Base-by-base conservation (phyloP, 1,140 invertebrate species). In the Zaprionus taronus region DNA sequence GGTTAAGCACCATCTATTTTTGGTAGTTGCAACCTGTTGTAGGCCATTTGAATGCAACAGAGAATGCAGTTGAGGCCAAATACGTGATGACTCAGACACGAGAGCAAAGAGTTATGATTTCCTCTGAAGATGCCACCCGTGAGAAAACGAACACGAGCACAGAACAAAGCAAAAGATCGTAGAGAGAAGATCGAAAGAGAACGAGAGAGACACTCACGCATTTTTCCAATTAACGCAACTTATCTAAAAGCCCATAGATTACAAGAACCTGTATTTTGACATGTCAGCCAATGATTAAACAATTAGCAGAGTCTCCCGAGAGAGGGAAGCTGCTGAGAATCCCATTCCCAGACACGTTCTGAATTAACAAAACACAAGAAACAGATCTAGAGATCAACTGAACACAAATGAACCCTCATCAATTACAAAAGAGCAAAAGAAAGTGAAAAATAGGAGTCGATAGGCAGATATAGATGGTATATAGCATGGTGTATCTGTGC, bases 241-340 rank as follows among this genome's bases (percentile, higher is more conserved):
- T 87, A 86, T 83, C 80, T 86, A 87, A 87, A 86, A 87, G 84
- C 51, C 76, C 53, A 79, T 85, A 79, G 79, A 82, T 82, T 86
- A 73, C 65, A 53, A 34, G 72, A 81, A 70, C 61, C 80, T 80
- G 80, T 87, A 80, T 83, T 87, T 83, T 84, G 84, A 80, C 84
- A 84, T 72, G 61, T 56, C 51, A 64, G 60, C 38, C 72, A 84
- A 89, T 89, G 81, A 89, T 85, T 80, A 82, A 89, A 73, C 85
- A 90, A 89, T 90, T 89, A 90, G 75, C 79, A 71, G 58, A 71
- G 58, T 56, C 62, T 49, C 31, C 60, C 36, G 5, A 41, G 31
- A 38, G 6, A n/a, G 44, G 47, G 51, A 20, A 11, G 28, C 28
- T 31, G 28, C 28, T 9, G 28, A 81, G 51, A 72, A 26, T 36